phyloP scores from a whole-genome alignment of 1,140 invertebrate species.

The Agrilus planipennis region DNA sequence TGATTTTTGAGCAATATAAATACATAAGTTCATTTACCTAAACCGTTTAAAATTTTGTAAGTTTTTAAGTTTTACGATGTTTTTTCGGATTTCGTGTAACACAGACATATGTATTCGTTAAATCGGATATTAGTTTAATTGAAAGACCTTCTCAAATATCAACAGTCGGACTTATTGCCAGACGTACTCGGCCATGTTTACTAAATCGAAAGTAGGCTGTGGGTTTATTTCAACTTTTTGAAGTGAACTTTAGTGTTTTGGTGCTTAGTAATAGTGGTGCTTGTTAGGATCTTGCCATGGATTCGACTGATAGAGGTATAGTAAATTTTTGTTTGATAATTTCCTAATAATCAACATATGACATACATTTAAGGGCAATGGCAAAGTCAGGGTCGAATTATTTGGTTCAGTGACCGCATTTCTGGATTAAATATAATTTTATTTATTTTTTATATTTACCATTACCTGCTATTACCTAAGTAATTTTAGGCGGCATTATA shows the following conservation, averaged over 20 bases:
- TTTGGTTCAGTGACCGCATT: conserved; percentile 35
- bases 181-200: conserved; percentile 35
- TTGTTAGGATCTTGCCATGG: conserved; percentile 14
- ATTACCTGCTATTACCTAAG: neutral
- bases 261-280: conserved; percentile 10
- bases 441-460: neutral
- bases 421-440: conserved; percentile 9
- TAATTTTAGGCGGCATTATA: neutral
- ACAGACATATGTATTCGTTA: too few relatives aligned
- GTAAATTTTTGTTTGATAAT: conserved; percentile 13
- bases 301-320: conserved; percentile 24
- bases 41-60: too few relatives aligned
- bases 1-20: too few relatives aligned
- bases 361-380: conserved; percentile 30
- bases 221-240: conserved; percentile 23
- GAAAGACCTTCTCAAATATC: too few relatives aligned
- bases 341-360: conserved; percentile 6
- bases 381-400: conserved; percentile 35
- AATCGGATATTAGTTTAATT: too few relatives aligned
- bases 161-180: too few relatives aligned
- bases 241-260: conserved; percentile 21
- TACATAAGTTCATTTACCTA: too few relatives aligned
- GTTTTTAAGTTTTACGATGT: too few relatives aligned
- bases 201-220: conserved; percentile 29
- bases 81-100: too few relatives aligned